phyloP scores from a whole-genome alignment of 2,888 invertebrate species.

The Athetis lepigone region DNA sequence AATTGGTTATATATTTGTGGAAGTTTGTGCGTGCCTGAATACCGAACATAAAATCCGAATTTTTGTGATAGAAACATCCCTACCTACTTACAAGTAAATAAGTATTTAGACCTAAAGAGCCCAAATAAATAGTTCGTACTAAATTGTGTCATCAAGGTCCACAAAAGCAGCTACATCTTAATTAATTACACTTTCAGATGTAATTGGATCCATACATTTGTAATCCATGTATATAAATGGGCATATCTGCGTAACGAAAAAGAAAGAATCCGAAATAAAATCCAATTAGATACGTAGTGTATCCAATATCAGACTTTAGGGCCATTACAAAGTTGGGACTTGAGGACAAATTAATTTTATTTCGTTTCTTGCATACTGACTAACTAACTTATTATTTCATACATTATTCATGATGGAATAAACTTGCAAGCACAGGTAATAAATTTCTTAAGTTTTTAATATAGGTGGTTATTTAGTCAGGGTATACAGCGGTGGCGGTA shows the following conservation, averaged over 20 bases:
- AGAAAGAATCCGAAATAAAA: slow-evolving; percentile 58
- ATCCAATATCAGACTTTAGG: slow-evolving; percentile 48
- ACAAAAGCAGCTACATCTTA: slow-evolving; percentile 11
- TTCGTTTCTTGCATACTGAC: slow-evolving; percentile 18
- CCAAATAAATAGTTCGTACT: neutral
- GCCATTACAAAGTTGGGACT: slow-evolving; percentile 42
- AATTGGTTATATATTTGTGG: neutral
- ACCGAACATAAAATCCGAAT: neutral
- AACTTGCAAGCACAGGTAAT: slow-evolving; percentile 14
- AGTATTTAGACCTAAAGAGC: slow-evolving; percentile 1
- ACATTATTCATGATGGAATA: slow-evolving; percentile 31
- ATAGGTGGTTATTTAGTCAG: slow-evolving; percentile 1
- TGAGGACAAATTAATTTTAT: slow-evolving; percentile 46
- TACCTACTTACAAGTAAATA: neutral
- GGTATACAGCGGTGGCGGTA: neutral
- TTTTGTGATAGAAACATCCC: neutral
- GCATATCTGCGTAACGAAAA: slow-evolving; percentile 45
- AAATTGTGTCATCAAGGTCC: slow-evolving; percentile 2
- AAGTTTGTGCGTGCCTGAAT: neutral
- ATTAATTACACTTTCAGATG: slow-evolving; percentile 44
- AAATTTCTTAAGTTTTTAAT: slow-evolving; percentile 24
- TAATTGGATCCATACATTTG: slow-evolving; percentile 40
- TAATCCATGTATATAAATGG: slow-evolving; percentile 45
- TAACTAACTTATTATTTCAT: slow-evolving; percentile 16
- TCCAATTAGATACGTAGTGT: slow-evolving; percentile 54